A percentile compares a stretch with the other conserved stretches of the same genome.
These are phyloP conservation scores for Oreotrochilus melanogaster DNA, from an alignment of 2,113 vertebrate genomes.

Conservation along the genomic window DNA sequence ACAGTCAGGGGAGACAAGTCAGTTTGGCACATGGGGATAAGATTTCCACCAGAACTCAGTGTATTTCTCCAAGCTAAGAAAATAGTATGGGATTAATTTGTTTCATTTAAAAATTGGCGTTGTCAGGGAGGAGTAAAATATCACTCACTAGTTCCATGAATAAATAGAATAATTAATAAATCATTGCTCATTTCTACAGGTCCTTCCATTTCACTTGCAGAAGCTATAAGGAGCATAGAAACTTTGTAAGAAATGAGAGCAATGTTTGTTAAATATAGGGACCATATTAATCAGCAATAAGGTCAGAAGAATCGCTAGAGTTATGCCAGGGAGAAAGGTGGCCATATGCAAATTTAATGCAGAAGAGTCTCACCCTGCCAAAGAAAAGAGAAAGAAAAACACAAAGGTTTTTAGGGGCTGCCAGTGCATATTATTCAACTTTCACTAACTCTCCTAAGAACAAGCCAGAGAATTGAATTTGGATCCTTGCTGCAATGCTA, in stretches of 20 bases:
- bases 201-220: neutral
- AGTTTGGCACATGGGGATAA: accelerated
- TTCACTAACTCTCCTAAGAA: constrained; percentile 75
- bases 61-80: neutral
- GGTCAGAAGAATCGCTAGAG: neutral
- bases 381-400: constrained; percentile 1
- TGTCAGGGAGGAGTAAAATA: neutral
- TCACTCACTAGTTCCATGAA: neutral
- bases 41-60: neutral
- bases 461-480: constrained; percentile 66
- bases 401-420: constrained; percentile 40
- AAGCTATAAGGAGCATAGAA: neutral
- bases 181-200: neutral
- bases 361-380: neutral
- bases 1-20: neutral
- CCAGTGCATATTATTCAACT: constrained; percentile 62
- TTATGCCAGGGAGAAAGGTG: neutral
- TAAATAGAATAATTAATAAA: neutral
- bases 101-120: constrained; percentile 9
- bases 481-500: constrained; percentile 61
- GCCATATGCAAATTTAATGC: constrained; percentile 26
- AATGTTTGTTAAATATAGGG: neutral
- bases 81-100: neutral
- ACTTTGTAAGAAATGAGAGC: neutral
- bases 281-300: neutral